phyloP scores from a whole-genome alignment of 2,888 invertebrate genomes.

The Xanthorhoe spadicearia region DNA sequence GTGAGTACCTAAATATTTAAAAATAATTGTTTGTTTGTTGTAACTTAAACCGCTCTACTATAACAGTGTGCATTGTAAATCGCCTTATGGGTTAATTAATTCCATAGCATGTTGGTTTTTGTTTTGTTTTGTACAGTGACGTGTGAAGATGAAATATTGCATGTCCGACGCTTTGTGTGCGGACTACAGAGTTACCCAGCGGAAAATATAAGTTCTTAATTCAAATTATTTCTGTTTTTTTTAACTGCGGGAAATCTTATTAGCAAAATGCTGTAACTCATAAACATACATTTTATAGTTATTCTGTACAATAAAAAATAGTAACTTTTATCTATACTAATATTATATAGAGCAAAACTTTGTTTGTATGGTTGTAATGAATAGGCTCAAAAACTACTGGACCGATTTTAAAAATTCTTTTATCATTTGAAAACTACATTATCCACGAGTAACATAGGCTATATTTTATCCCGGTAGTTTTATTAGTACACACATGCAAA shows the following conservation, averaged over 20 bases:
- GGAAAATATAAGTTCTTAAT: slow-evolving; percentile 35
- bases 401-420: no score
- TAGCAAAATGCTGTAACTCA: slow-evolving; percentile 1
- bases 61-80: slow-evolving; percentile 5
- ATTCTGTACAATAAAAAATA: neutral
- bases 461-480: no score
- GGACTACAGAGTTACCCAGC: slow-evolving; percentile 25
- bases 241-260: neutral
- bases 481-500: no score
- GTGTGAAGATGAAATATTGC: slow-evolving; percentile 45
- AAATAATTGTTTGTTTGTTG: no score
- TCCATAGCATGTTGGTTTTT: slow-evolving; percentile 36
- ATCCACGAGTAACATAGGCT: no score
- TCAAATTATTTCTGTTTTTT: neutral
- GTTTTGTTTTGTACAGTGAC: slow-evolving; percentile 29
- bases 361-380: no score
- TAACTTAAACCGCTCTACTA: slow-evolving; percentile 1
- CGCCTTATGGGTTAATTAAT: slow-evolving; percentile 52
- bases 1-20: no score
- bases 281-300: neutral
- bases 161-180: slow-evolving; percentile 31
- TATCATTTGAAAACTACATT: no score
- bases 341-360: no score
- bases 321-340: no score
- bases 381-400: no score